Evolutionary conservation across 1,140 invertebrate species (phyloP).

Genomic region (Drosophila subpulchrella): DNA sequence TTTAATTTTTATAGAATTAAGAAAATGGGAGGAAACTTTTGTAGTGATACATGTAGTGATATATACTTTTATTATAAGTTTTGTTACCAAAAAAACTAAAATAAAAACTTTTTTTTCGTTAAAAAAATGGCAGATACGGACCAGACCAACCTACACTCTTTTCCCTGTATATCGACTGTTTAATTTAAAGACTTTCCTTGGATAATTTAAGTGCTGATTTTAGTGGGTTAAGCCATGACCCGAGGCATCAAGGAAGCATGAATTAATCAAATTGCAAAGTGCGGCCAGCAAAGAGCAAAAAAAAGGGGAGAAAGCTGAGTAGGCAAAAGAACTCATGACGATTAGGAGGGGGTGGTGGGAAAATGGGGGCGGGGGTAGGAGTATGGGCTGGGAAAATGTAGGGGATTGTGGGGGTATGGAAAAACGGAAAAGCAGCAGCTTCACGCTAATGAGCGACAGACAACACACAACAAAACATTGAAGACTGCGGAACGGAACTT

Average conservation of each 20-base stretch:
- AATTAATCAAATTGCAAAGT: constrained; percentile 79
- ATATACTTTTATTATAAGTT: too few species aligned
- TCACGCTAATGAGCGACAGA: constrained; percentile 46
- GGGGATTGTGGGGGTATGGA: not conserved
- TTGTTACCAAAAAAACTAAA: too few species aligned
- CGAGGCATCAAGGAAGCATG: constrained; percentile 51
- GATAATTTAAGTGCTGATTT: not conserved
- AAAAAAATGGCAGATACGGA: too few species aligned
- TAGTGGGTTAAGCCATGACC: constrained; percentile 36
- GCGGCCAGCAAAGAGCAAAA: constrained; percentile 19
- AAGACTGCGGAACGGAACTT: constrained; percentile 23
- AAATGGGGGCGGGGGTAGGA: not conserved
- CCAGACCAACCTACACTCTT: too few species aligned
- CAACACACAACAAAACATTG: constrained; percentile 24
- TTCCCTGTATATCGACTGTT: not conserved
- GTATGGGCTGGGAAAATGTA: not conserved
- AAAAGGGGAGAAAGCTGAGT: constrained; percentile 6
- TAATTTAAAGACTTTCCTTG: not conserved
- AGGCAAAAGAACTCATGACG: constrained; percentile 8
- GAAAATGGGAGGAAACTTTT: too few species aligned
- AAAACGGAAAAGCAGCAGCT: constrained; percentile 12
- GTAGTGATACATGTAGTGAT: too few species aligned
- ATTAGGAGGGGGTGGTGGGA: constrained; percentile 9
- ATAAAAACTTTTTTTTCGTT: too few species aligned
- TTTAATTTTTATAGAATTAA: too few species aligned